phyloP scores from a whole-genome alignment of 2,113 vertebrate species.

The Ptilorrhoa leucosticta region DNA sequence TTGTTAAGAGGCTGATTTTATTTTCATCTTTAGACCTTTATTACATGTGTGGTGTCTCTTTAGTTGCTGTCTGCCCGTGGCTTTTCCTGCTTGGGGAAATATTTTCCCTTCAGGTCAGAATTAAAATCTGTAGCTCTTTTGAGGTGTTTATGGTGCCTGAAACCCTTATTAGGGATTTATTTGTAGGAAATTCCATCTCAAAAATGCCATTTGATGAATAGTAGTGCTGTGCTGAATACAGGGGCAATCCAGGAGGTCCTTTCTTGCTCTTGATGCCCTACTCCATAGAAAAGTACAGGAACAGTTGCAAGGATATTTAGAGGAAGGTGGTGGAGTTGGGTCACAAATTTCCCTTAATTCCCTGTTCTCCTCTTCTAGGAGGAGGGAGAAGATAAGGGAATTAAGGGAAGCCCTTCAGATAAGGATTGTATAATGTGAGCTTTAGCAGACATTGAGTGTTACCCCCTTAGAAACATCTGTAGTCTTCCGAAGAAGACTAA shows the following conservation, averaged over 20 bases:
- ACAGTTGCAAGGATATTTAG: not conserved
- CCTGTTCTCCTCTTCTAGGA: not conserved
- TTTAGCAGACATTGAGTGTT: not conserved
- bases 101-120: not conserved
- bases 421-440: not conserved
- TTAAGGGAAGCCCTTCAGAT: not conserved
- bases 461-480: not conserved
- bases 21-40: not conserved
- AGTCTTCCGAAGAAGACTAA: not conserved
- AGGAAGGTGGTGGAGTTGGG: not conserved
- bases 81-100: not conserved
- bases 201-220: not conserved
- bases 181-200: not conserved
- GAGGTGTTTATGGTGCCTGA: not conserved
- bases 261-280: not conserved
- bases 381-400: not conserved
- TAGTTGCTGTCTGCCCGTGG: not conserved
- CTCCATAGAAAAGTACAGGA: not conserved
- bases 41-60: not conserved
- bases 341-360: not conserved
- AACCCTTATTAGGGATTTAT: not conserved
- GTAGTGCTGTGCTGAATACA: not conserved
- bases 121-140: not conserved
- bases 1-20: not conserved
- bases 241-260: not conserved